Percentiles rank a stretch among this genome's conserved stretches.
Conservation (phyloP, 2,113 vertebrate species). For the Pampusana beccarii region DNA sequence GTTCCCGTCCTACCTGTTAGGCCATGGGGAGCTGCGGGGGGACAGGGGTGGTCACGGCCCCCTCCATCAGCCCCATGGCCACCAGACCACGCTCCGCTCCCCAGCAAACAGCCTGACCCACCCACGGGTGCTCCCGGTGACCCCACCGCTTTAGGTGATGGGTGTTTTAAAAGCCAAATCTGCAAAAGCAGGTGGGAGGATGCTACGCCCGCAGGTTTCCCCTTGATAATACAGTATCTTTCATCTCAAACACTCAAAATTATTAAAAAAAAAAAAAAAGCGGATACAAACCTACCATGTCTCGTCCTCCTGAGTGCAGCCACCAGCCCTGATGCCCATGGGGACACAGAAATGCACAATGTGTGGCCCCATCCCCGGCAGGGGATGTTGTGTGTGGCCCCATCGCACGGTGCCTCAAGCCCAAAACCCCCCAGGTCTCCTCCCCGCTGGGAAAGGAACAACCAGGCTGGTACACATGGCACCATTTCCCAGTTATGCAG, state of each 20-base stretch:
- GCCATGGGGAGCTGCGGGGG: neutral
- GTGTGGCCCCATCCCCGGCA: neutral
- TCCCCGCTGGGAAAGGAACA: neutral
- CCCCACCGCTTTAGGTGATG: fast-evolving
- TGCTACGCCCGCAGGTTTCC: fast-evolving
- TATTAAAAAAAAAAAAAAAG: neutral
- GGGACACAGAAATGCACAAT: neutral
- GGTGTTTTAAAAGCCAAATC: neutral
- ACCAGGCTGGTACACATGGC: neutral
- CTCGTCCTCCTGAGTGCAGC: neutral
- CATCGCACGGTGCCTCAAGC: no score
- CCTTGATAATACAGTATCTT: fast-evolving
- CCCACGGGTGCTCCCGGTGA: neutral
- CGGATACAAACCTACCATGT: fast-evolving
- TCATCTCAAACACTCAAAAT: neutral
- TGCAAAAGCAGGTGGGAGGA: neutral
- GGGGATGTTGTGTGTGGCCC: neutral
- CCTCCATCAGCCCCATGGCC: fast-evolving
- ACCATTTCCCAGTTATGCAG: fast-evolving
- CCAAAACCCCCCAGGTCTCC: neutral
- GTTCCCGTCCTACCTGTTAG: constrained; percentile 60
- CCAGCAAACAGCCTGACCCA: neutral
- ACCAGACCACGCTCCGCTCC: fast-evolving
- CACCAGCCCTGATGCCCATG: fast-evolving
- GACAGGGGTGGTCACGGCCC: fast-evolving